phyloP scores from a whole-genome alignment of 2,888 invertebrate species.

The Conomelus anceps region DNA sequence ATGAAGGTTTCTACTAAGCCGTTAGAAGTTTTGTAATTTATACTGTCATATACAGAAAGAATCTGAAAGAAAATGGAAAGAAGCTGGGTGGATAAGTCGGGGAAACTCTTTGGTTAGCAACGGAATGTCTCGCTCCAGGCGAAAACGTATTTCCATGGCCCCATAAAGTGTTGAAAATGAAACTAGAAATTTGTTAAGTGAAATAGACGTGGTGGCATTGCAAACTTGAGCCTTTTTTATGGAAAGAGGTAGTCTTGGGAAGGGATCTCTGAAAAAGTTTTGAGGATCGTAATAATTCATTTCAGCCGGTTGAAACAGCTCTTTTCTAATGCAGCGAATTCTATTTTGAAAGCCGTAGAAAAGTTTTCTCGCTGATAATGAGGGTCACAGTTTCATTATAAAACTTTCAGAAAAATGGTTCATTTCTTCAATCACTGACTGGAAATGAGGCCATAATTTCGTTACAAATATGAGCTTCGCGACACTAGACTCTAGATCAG shows the following conservation, averaged over 20 bases:
- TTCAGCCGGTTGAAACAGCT: neutral
- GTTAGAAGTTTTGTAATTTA: neutral
- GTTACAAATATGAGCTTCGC: neutral
- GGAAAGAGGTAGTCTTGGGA: neutral
- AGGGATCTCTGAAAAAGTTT: neutral
- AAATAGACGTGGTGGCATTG: neutral
- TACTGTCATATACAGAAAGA: neutral
- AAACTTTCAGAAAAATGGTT: neutral
- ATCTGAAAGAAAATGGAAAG: neutral
- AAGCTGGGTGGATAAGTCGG: neutral
- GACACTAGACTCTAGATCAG: neutral
- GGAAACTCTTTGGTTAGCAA: neutral
- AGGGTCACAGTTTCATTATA: neutral
- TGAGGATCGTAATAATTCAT: neutral
- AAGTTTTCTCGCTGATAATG: neutral
- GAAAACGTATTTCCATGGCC: neutral
- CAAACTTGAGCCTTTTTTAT: neutral
- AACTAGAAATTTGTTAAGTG: neutral
- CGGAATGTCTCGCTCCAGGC: neutral
- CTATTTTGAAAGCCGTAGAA: neutral
- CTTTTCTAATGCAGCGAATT: neutral
- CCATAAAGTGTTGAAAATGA: neutral
- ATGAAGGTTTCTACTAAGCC: neutral
- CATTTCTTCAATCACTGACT: neutral
- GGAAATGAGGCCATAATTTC: neutral